Conservation (phyloP, 2,113 vertebrate species). For the Aphelocoma coerulescens region DNA sequence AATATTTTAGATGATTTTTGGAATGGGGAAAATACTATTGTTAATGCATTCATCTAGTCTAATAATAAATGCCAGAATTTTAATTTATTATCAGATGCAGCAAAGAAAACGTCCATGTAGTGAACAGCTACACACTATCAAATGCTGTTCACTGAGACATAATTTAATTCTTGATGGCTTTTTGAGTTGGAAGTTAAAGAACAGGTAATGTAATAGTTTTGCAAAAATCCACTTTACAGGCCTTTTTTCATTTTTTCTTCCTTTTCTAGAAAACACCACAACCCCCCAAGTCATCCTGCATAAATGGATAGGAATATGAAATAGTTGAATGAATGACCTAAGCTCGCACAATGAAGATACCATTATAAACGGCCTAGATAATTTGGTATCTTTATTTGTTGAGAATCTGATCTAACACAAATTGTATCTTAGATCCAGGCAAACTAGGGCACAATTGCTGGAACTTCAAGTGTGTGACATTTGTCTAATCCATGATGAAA, state of each 20-base stretch:
- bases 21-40: neutral
- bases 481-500: neutral
- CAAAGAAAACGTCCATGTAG: neutral
- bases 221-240: neutral
- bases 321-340: neutral
- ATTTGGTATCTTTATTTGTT: neutral
- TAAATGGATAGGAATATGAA: neutral
- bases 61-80: neutral
- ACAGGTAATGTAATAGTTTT: neutral
- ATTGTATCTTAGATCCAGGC: neutral
- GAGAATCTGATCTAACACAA: neutral
- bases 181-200: neutral
- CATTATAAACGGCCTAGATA: neutral
- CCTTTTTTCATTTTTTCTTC: neutral
- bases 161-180: neutral
- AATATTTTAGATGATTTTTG: neutral
- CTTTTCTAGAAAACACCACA: neutral
- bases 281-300: fast-evolving
- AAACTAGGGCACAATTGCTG: neutral
- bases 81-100: neutral
- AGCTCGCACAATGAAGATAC: neutral
- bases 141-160: neutral
- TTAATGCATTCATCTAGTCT: neutral
- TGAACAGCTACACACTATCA: neutral
- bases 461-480: neutral